A percentile compares a stretch with the other conserved stretches of the same genome.
phyloP scores from a whole-genome alignment of 2,113 vertebrate genomes.

The Procavia capensis region DNA sequence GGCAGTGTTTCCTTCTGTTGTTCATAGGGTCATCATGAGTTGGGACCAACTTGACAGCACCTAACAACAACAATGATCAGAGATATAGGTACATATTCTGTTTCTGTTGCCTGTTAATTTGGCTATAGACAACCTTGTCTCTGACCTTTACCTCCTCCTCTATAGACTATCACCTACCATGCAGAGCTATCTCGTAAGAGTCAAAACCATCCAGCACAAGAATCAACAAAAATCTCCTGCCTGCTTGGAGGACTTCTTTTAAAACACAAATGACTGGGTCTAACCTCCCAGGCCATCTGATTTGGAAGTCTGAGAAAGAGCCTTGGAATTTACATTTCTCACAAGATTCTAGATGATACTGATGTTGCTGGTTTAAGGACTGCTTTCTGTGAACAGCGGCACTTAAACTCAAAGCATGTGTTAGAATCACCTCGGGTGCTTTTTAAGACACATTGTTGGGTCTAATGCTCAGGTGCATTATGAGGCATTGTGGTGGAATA shows the following conservation, averaged over 20 bases:
- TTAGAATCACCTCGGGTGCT: background rate
- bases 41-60: too few relatives aligned
- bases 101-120: background rate
- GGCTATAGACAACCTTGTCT: background rate
- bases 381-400: background rate
- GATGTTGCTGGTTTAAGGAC: background rate
- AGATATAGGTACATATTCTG: background rate
- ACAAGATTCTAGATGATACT: background rate
- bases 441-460: background rate
- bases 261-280: background rate
- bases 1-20: too few relatives aligned
- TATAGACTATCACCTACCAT: background rate
- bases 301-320: background rate
- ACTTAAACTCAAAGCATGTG: background rate
- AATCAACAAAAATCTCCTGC: background rate
- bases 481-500: background rate
- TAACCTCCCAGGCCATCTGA: background rate
- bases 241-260: background rate
- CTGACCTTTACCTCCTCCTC: background rate
- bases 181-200: background rate
- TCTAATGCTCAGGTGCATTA: background rate
- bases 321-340: background rate
- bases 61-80: too few relatives aligned
- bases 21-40: too few relatives aligned
- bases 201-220: background rate